These are phyloP conservation scores for Rambutsinella grinnellia DNA, from an alignment of 2,888 invertebrate species.

Conservation along the genomic window DNA sequence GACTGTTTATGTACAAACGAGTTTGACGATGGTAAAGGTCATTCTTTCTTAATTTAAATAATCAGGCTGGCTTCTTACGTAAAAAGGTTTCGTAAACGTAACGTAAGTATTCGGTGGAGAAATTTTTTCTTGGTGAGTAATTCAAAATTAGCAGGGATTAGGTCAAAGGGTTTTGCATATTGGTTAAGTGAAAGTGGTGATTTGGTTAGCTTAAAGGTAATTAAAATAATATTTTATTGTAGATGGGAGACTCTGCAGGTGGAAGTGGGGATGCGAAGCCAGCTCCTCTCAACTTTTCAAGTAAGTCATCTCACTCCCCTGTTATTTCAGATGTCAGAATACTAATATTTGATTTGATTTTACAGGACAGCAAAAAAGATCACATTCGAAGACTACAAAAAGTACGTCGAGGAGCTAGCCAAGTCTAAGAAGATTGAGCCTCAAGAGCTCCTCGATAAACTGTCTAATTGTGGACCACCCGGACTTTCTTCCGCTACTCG, in stretches of 20 bases:
- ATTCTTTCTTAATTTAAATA: too few relatives aligned
- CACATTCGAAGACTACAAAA: slow-evolving; percentile 82
- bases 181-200: neutral
- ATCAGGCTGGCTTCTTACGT: slow-evolving; percentile 20
- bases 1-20: neutral
- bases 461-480: slow-evolving; percentile 79
- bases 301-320: too few relatives aligned
- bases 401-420: slow-evolving; percentile 87
- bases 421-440: slow-evolving; percentile 86
- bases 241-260: slow-evolving; percentile 65
- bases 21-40: too few relatives aligned
- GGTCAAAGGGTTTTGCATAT: too few relatives aligned
- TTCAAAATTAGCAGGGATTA: too few relatives aligned
- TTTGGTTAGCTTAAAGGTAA: neutral
- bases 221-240: slow-evolving; percentile 16
- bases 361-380: slow-evolving; percentile 75
- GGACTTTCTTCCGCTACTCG: slow-evolving; percentile 62
- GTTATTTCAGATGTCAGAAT: neutral
- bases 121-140: slow-evolving; percentile 53
- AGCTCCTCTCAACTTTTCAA: neutral
- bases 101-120: slow-evolving; percentile 23
- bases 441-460: slow-evolving; percentile 83
- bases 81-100: neutral
- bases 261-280: slow-evolving; percentile 48
- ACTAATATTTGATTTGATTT: neutral